Evolutionary conservation across 1,140 invertebrate genomes (phyloP).

Genomic region (Drosophila mayri): DNA sequence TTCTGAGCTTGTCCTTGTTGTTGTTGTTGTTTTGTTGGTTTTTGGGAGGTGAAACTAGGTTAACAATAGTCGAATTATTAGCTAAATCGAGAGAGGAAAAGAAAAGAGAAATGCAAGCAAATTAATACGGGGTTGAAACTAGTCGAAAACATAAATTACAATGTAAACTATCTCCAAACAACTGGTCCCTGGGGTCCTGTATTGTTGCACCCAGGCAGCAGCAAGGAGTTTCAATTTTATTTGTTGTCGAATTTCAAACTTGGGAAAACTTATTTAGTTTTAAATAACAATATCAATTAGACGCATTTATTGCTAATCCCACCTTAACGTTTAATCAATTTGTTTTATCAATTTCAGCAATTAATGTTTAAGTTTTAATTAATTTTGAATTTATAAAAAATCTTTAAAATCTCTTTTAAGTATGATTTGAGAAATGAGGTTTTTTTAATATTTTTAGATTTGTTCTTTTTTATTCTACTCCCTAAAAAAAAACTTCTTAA

Average conservation of each 20-base stretch:
- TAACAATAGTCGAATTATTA: constrained; percentile 72
- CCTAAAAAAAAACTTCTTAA: background rate
- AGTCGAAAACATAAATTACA: constrained; percentile 22
- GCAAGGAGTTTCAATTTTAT: background rate
- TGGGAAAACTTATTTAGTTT: background rate
- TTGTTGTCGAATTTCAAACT: background rate
- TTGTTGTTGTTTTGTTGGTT: constrained; percentile 39
- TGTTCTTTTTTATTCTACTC: background rate
- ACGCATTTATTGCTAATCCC: no score
- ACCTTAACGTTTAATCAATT: no score
- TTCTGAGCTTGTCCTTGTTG: constrained; percentile 33
- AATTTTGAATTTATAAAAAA: no score
- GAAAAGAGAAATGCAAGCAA: background rate
- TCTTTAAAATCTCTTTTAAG: no score
- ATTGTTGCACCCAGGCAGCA: background rate
- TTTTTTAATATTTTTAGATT: no score
- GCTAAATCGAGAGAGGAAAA: constrained; percentile 41
- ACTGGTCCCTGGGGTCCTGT: constrained; percentile 6
- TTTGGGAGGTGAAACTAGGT: constrained; percentile 73
- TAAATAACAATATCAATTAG: background rate
- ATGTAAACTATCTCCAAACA: constrained; percentile 1
- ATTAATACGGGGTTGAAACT: background rate
- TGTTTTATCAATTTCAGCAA: no score
- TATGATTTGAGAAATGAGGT: background rate
- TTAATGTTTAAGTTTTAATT: no score